phyloP scores from a whole-genome alignment of 53 echinoderm and acorn worm species.

The Patiria pectinifera region DNA sequence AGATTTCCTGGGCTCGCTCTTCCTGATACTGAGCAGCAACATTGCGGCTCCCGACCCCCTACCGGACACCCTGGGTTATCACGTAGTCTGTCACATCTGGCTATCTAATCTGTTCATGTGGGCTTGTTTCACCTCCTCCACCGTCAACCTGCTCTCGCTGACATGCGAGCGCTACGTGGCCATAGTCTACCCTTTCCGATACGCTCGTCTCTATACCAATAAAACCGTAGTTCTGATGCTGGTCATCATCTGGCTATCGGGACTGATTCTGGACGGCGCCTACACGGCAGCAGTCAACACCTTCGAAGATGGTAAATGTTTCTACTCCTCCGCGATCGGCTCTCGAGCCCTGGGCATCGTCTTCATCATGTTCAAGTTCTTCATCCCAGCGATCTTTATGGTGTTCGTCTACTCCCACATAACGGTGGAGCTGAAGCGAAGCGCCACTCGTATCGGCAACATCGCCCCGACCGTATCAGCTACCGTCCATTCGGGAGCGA shows the following conservation, averaged over 20 bases:
- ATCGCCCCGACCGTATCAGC: conserved; percentile 14
- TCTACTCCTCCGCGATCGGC: conserved; percentile 32
- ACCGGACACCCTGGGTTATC: conserved; percentile 44
- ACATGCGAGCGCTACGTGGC: conserved; percentile 63
- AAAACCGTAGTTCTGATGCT: neutral
- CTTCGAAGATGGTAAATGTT: conserved; percentile 47
- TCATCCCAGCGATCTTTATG: conserved; percentile 50
- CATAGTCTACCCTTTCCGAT: conserved; percentile 56
- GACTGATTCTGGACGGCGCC: conserved; percentile 31
- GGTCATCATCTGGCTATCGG: conserved; percentile 46
- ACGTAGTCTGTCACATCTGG: conserved; percentile 63
- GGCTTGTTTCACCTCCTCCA: conserved; percentile 49
- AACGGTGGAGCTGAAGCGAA: conserved; percentile 54
- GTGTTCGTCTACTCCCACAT: conserved; percentile 59
- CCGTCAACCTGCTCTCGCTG: conserved; percentile 43
- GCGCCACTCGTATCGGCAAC: conserved; percentile 40
- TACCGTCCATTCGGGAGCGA: neutral
- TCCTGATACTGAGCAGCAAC: conserved; percentile 46
- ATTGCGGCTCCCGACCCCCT: conserved; percentile 24
- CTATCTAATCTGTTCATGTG: conserved; percentile 46
- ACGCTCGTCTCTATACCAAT: conserved; percentile 45
- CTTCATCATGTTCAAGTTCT: conserved; percentile 52
- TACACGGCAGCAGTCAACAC: conserved; percentile 51
- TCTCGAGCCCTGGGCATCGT: conserved; percentile 33
- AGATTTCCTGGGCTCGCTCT: conserved; percentile 53